These are phyloP conservation scores for Intellagama lesueurii DNA, from an alignment of 2,797 vertebrate species.

Conservation along the genomic window DNA sequence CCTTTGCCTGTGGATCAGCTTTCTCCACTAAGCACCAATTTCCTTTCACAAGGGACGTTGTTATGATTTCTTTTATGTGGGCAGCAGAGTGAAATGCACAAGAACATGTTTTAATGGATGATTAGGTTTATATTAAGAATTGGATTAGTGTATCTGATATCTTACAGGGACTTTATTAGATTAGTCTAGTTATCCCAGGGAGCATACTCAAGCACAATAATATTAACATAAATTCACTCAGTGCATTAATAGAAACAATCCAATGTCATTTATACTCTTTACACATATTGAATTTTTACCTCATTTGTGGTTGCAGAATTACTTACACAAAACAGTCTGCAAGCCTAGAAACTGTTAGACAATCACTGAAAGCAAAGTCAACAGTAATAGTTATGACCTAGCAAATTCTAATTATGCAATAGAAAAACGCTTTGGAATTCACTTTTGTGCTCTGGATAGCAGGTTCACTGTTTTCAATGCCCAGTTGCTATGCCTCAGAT, in stretches of 20 bases:
- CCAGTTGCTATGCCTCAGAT: background rate
- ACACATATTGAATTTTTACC: background rate
- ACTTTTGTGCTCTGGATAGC: background rate
- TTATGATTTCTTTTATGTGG: slow-evolving; percentile 10
- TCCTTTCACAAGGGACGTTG: background rate
- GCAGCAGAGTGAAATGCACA: background rate
- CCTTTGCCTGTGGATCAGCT: background rate
- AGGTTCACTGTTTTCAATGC: background rate
- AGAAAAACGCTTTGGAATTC: background rate
- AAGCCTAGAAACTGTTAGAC: background rate
- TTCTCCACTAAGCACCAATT: background rate
- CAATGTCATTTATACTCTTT: background rate
- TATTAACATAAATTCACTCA: background rate
- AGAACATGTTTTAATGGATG: slow-evolving; percentile 4
- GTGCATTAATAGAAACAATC: background rate
- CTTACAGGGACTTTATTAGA: slow-evolving; percentile 13
- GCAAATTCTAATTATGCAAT: background rate
- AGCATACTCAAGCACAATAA: background rate
- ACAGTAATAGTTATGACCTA: background rate
- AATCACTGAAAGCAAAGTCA: background rate
- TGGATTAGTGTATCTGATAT: slow-evolving; percentile 3
- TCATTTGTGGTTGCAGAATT: background rate
- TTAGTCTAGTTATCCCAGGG: background rate
- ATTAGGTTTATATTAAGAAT: slow-evolving; percentile 13
- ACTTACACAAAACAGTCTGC: background rate